phyloP scores from a whole-genome alignment of 2,113 vertebrate species.

The Rousettus leschenaultii region DNA sequence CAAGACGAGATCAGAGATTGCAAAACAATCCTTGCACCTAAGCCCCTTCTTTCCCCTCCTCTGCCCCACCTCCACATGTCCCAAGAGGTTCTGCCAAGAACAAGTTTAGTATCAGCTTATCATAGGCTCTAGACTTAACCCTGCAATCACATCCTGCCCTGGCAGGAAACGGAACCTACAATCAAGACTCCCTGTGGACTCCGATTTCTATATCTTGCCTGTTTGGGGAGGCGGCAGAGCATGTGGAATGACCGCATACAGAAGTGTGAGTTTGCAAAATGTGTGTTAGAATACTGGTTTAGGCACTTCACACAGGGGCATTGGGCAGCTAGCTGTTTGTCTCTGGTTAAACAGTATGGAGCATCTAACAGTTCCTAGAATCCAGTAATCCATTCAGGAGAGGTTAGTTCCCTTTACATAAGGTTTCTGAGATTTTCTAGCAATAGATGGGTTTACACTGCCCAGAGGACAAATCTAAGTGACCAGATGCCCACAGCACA shows the following conservation, averaged over 20 bases:
- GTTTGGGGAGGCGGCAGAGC: neutral
- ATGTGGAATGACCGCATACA: neutral
- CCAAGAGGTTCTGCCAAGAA: slow-evolving; percentile 32
- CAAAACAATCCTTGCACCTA: neutral
- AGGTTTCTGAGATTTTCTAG: neutral
- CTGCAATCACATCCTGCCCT: slow-evolving; percentile 38
- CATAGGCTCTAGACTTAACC: neutral
- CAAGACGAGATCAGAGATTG: neutral
- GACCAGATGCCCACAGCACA: neutral
- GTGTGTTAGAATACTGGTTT: neutral
- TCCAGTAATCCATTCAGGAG: neutral
- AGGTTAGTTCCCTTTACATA: neutral
- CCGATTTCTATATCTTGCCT: neutral
- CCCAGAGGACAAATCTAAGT: neutral
- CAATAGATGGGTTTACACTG: neutral
- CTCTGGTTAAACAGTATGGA: neutral
- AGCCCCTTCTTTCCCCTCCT: neutral
- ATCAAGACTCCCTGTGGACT: neutral
- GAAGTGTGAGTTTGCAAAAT: neutral
- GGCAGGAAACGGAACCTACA: slow-evolving; percentile 54
- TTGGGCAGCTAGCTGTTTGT: neutral
- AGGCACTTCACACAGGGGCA: neutral
- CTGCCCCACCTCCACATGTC: neutral
- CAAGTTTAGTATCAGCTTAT: slow-evolving; percentile 50
- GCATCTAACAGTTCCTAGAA: neutral